These are phyloP conservation scores for Apis dorsata DNA, from an alignment of 1,140 invertebrate genomes.

Conservation along the genomic window DNA sequence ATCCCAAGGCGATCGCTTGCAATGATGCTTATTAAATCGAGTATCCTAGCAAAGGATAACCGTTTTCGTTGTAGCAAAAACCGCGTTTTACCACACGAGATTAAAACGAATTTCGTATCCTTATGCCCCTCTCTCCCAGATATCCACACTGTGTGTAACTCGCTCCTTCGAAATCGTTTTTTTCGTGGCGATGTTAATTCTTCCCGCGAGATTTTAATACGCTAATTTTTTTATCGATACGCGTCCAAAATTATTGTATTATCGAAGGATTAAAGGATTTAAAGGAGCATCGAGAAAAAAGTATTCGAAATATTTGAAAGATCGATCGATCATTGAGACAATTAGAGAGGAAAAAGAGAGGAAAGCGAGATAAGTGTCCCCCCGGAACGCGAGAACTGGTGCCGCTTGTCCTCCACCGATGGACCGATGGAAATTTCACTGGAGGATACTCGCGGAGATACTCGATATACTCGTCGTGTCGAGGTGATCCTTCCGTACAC, in stretches of 20 bases:
- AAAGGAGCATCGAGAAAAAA: too few species aligned
- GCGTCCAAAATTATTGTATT: too few species aligned
- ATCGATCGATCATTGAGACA: too few species aligned
- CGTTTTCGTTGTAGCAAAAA: neutral
- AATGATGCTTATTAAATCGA: slow-evolving; percentile 52
- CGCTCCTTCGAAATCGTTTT: too few species aligned
- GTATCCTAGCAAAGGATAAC: slow-evolving; percentile 24
- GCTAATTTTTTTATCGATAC: too few species aligned
- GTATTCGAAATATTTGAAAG: too few species aligned
- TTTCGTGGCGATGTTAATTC: too few species aligned
- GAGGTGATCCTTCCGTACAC: slow-evolving; percentile 57
- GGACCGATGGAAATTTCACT: slow-evolving; percentile 39
- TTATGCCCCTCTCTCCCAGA: too few species aligned
- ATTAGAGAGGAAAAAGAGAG: neutral
- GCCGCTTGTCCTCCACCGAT: slow-evolving; percentile 1
- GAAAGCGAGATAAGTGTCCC: slow-evolving; percentile 7
- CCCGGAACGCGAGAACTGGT: neutral
- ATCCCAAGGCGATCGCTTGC: slow-evolving; percentile 20
- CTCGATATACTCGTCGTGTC: slow-evolving; percentile 46
- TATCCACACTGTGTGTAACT: too few species aligned
- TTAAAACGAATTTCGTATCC: neutral
- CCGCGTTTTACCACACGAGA: neutral
- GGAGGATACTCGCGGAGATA: slow-evolving; percentile 28
- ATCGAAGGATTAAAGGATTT: too few species aligned
- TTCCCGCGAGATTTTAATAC: too few species aligned